phyloP scores from a whole-genome alignment of 2,888 invertebrate genomes.

The Eristalis tenax region DNA sequence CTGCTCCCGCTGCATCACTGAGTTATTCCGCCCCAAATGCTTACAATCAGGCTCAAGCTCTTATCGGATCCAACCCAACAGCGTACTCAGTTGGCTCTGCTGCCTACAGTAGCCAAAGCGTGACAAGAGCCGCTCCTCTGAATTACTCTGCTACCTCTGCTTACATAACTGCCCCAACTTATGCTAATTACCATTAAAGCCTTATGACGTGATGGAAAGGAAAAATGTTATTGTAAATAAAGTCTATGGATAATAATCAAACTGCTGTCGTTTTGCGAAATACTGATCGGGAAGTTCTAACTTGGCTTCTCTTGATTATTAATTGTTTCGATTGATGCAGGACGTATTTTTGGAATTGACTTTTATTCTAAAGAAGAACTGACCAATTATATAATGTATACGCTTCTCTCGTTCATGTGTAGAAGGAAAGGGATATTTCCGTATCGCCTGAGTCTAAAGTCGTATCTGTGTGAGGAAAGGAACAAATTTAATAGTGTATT shows the following conservation, averaged over 20 bases:
- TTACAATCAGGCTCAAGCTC: conserved; percentile 45
- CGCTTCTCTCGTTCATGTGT: too few relatives aligned
- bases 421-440: too few relatives aligned
- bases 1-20: conserved; percentile 28
- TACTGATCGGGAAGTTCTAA: not conserved
- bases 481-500: too few relatives aligned
- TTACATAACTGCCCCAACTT: conserved; percentile 71
- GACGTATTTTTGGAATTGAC: too few relatives aligned
- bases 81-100: conserved; percentile 41
- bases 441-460: too few relatives aligned
- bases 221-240: conserved; percentile 1
- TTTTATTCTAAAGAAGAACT: too few relatives aligned
- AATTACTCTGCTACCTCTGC: conserved; percentile 47
- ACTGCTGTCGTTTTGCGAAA: not conserved
- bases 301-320: too few relatives aligned
- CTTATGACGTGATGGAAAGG: not conserved
- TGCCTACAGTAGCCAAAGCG: conserved; percentile 28
- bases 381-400: too few relatives aligned
- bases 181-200: conserved; percentile 74
- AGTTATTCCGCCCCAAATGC: conserved; percentile 49
- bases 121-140: conserved; percentile 44
- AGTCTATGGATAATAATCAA: not conserved
- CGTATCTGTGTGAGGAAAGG: too few relatives aligned
- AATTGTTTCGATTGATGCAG: too few relatives aligned
- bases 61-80: conserved; percentile 26